These are phyloP conservation scores for Columba guinea DNA, from an alignment of 2,797 vertebrate genomes.

Conservation along the genomic window DNA sequence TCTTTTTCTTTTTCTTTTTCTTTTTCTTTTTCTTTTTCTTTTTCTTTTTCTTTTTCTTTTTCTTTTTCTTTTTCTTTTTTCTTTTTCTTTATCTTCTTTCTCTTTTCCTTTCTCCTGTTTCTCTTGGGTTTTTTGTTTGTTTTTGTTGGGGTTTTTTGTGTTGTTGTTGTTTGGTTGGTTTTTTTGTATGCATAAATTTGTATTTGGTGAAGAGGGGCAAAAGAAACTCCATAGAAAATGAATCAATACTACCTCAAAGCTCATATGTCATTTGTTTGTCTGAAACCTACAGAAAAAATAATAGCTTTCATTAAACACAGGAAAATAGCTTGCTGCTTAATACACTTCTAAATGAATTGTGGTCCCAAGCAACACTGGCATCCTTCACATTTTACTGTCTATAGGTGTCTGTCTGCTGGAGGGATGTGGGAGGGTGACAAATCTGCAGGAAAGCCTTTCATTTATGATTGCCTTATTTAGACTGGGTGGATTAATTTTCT, in stretches of 20 bases:
- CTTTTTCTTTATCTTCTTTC: no score
- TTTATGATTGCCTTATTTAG: slow-evolving; percentile 34
- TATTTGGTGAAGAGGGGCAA: background rate
- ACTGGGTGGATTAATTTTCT: slow-evolving; percentile 33
- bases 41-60: background rate
- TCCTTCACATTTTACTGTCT: slow-evolving; percentile 40
- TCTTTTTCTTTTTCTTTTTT: no score
- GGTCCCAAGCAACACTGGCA: background rate
- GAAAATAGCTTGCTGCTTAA: background rate
- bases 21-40: background rate
- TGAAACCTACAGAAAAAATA: background rate
- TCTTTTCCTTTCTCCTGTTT: background rate
- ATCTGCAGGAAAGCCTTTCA: slow-evolving; percentile 38
- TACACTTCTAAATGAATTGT: background rate
- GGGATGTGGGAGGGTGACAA: background rate
- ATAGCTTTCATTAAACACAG: background rate
- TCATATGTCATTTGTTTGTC: background rate
- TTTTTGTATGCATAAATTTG: background rate
- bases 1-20: no score
- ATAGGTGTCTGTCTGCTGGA: background rate
- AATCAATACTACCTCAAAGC: background rate
- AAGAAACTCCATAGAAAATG: background rate
- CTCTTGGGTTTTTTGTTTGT: no score
- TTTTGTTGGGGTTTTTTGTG: no score
- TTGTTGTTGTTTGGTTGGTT: no score